Base-by-base conservation (phyloP, 37 sponge, comb jelly and placozoan species). In the Tethya wilhelma region DNA sequence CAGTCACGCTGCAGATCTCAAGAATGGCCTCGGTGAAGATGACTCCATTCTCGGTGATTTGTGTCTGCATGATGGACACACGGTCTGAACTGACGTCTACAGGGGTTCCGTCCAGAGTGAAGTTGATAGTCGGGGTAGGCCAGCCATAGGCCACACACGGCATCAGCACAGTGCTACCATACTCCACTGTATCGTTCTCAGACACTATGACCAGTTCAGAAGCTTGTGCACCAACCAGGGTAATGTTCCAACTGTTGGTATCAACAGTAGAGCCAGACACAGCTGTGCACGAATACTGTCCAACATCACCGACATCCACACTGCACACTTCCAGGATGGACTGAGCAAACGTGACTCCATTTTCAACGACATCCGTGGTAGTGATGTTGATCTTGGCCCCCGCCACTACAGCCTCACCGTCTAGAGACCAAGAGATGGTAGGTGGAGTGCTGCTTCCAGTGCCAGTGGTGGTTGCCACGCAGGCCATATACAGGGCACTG, bases 271-370 rank as follows among this genome's bases (percentile, higher is more conserved):
- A n/a, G n/a, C n/a, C n/a, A n/a, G n/a, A n/a, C n/a, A n/a, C n/a
- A n/a, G n/a, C 79, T 36, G 79, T 42, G 55, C 79, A 78, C 7
- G 66, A 32, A 28, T 78, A 78, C 5, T 19, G 26, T 0, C 67
- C 79, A 64, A 25, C 28, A 39, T 41, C 45, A 31, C 25, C 23
- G 23, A 67, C 17, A 2, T 5, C 4, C 12, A 66, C 12, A 2
- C 56, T 44, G 33, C 79, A 78, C n/a, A 78, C 23, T 25, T 78
- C 44, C 38, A 78, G 56, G 55, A 49, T 44, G 55, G 79, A 78
- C 53, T 66, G 79, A 4, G 44, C 66, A 43, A 78, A 78, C 56
- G 9, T 11, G 38, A 33, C 19, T 23, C 67, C 79, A n/a, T n/a
- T n/a, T n/a, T n/a, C n/a, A n/a, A n/a, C n/a, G n/a, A n/a, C n/a